Conservation (phyloP, 2,888 invertebrate genomes). For the Lithophane semibrunnea region DNA sequence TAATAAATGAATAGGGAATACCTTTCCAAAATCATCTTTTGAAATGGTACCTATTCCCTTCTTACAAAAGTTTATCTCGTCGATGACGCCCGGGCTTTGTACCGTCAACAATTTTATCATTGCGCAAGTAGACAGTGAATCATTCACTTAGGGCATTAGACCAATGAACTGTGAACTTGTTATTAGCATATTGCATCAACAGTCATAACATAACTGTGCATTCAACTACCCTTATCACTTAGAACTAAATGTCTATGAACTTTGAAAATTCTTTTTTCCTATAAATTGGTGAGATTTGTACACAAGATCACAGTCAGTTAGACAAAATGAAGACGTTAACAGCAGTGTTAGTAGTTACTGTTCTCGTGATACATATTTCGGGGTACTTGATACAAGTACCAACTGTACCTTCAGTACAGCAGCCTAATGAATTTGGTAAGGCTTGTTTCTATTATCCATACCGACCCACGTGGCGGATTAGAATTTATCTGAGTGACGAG, state of each 20-base stretch:
- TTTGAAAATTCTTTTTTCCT: constrained; percentile 62
- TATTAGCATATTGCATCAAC: constrained; percentile 51
- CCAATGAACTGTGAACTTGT: constrained; percentile 55
- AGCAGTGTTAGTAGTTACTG: constrained; percentile 68
- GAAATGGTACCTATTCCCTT: background rate
- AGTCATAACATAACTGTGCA: constrained; percentile 68
- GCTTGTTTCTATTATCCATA: background rate
- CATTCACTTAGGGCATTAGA: constrained; percentile 43
- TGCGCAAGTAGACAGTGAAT: constrained; percentile 29
- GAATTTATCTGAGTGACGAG: too few relatives aligned
- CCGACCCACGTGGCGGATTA: too few relatives aligned
- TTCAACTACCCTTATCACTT: constrained; percentile 79
- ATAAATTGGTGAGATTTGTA: constrained; percentile 69
- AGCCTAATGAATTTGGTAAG: constrained; percentile 59
- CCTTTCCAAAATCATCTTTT: background rate
- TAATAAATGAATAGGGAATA: background rate
- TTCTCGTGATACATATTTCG: constrained; percentile 66
- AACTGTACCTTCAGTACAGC: constrained; percentile 62
- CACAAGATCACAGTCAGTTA: constrained; percentile 64
- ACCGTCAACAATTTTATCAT: constrained; percentile 4
- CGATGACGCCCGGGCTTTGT: background rate
- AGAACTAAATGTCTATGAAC: constrained; percentile 74
- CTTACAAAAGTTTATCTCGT: background rate
- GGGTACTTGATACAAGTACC: constrained; percentile 84
- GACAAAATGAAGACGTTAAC: constrained; percentile 80